Evolutionary conservation across 2,888 invertebrate genomes (phyloP), one percentile per base, ranked within the genome.

Genomic region (Oscheius myriophilus): DNA sequence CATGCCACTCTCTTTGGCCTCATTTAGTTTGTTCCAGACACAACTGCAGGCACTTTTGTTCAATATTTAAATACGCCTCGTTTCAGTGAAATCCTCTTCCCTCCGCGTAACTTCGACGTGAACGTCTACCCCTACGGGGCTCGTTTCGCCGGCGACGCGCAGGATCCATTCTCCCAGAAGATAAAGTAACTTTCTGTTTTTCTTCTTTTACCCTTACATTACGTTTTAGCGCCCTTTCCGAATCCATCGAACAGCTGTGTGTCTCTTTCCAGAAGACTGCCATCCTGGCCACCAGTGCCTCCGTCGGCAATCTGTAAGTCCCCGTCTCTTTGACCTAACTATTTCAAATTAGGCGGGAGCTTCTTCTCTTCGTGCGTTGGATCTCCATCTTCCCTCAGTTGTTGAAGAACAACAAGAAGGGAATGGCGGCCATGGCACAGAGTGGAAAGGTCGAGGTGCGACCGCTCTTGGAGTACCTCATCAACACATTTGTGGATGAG

Each of bases 361-460:
- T 63, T 0, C 21, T 52, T 11, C 42, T 42, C 16, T 63, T 63
- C 33, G 51, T 63, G 25, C 49, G 33, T 41, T 63, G 63, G 63
- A 33, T 63, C 21, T 53, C 63, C 21, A 51, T 54, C 9, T 16
- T 63, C 12, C 53, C 51, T 46, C 9, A 61, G 25, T 26, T 12
- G 9, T 16, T 26, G 61, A n/a, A 46, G 33, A 25, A 46, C 25
- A 49, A 46, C 46, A 61, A 16, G 16, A 1, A 6, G 16, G 18
- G 23, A 43, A 39, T 58, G 21, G 25, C 49, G 18, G 26, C 61
- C 33, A 49, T 26, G 46, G 33, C 26, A 46, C 18, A 61, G 33
- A 33, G 26, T 61, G 52, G 43, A 52, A 21, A 52, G 51, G 14
- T 63, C 54, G 3, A 42, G 42, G 21, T 49, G 4, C 49, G 21